phyloP scores from a whole-genome alignment of 2,888 invertebrate genomes.

The Epicampocera succincta region DNA sequence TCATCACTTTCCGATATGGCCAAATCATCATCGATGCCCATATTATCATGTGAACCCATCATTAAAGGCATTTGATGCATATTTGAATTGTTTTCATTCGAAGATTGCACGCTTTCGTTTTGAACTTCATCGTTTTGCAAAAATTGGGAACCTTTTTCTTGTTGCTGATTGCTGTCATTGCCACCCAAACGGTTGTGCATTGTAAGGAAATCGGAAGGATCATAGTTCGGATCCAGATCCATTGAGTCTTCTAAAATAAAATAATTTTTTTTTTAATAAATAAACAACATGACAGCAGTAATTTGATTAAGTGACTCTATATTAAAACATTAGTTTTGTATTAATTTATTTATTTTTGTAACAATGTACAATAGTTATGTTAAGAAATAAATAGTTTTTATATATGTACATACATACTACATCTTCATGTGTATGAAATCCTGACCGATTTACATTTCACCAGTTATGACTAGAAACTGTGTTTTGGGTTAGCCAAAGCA shows the following conservation, averaged over 20 bases:
- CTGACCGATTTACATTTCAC: no score
- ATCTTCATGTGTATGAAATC: no score
- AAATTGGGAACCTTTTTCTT: conserved; percentile 72
- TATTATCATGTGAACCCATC: conserved; percentile 80
- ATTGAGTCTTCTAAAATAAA: conserved; percentile 85
- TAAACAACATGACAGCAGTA: no score
- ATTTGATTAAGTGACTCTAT: no score
- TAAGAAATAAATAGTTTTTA: no score
- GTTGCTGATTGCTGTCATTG: conserved; percentile 65
- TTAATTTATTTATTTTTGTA: no score
- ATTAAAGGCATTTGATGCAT: conserved; percentile 73
- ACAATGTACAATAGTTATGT: no score
- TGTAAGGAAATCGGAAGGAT: conserved; percentile 91
- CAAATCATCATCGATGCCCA: conserved; percentile 88
- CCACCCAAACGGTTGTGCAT: conserved; percentile 81
- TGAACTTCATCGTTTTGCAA: conserved; percentile 74
- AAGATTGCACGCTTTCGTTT: conserved; percentile 72
- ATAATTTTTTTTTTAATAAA: no score
- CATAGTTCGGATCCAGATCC: conserved; percentile 91
- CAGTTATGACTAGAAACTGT: no score
- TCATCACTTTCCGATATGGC: conserved; percentile 91
- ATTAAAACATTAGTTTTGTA: no score
- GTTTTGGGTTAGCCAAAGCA: no score
- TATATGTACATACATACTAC: no score
- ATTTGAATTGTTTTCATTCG: conserved; percentile 64